A percentile compares a stretch with the other conserved stretches of the same genome.
These are phyloP conservation scores for Fundulus diaphanus DNA, from an alignment of 2,797 vertebrate genomes.

Conservation along the genomic window DNA sequence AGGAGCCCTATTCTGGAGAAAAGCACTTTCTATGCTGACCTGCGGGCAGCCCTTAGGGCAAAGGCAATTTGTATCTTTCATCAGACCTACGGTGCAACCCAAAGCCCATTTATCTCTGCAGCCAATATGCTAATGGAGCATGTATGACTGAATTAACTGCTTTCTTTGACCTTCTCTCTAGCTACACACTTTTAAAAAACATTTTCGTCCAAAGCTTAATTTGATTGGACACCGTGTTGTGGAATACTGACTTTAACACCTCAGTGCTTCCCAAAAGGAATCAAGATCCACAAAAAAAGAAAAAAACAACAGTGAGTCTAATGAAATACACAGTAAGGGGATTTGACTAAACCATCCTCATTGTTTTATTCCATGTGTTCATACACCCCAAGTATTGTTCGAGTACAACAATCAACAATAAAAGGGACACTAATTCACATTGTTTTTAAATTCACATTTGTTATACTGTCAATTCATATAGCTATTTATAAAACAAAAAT, in stretches of 20 bases:
- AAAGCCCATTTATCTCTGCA: constrained; percentile 51
- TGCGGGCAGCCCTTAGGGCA: constrained; percentile 71
- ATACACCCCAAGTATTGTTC: constrained; percentile 83
- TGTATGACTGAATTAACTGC: constrained; percentile 48
- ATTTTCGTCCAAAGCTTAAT: constrained; percentile 30
- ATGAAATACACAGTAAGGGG: constrained; percentile 74
- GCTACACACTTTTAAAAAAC: constrained; percentile 49
- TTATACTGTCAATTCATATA: constrained; percentile 84
- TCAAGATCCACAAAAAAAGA: constrained; percentile 53
- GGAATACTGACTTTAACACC: constrained; percentile 61
- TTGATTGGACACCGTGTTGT: constrained; percentile 54
- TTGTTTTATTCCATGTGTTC: constrained; percentile 82
- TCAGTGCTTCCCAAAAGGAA: constrained; percentile 67
- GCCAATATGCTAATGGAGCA: constrained; percentile 52
- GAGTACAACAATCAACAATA: constrained; percentile 85
- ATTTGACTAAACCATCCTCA: constrained; percentile 74
- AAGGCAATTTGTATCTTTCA: constrained; percentile 74
- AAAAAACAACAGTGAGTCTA: constrained; percentile 50
- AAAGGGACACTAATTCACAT: constrained; percentile 85
- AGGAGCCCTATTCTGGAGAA: constrained; percentile 61
- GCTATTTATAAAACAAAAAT: constrained; percentile 82
- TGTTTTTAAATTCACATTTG: constrained; percentile 84
- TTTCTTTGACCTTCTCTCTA: constrained; percentile 24
- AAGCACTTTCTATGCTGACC: constrained; percentile 76
- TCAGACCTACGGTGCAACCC: constrained; percentile 65